phyloP scores from a whole-genome alignment of 2,113 vertebrate genomes.

The Callithrix jacchus region DNA sequence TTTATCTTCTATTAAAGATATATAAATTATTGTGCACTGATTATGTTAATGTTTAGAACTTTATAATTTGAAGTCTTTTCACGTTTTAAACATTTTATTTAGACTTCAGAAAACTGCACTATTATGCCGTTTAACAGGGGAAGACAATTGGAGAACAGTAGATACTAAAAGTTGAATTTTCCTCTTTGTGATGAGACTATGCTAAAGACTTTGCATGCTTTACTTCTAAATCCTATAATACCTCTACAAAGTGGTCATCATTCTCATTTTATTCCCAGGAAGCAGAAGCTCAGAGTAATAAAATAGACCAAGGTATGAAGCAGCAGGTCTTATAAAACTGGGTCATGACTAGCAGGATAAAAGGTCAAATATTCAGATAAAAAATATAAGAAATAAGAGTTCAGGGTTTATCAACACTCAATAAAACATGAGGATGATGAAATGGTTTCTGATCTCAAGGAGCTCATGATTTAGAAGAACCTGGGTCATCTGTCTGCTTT shows the following conservation, averaged over 20 bases:
- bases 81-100: neutral
- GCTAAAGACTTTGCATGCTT: neutral
- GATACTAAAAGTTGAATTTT: neutral
- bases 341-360: neutral
- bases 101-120: neutral
- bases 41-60: neutral
- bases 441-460: neutral
- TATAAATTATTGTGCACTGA: neutral
- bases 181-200: neutral
- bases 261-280: neutral
- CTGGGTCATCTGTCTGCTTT: neutral
- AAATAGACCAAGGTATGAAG: neutral
- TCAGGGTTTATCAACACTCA: neutral
- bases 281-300: neutral
- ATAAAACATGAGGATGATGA: neutral
- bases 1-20: neutral
- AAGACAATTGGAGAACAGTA: neutral
- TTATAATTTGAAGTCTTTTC: constrained; percentile 10
- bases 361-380: neutral
- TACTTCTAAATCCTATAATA: neutral
- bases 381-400: neutral
- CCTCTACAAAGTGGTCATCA: neutral
- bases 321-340: neutral
- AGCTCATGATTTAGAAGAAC: neutral
- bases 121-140: neutral